phyloP scores from a whole-genome alignment of 2,797 vertebrate species.

The Chelon auratus region DNA sequence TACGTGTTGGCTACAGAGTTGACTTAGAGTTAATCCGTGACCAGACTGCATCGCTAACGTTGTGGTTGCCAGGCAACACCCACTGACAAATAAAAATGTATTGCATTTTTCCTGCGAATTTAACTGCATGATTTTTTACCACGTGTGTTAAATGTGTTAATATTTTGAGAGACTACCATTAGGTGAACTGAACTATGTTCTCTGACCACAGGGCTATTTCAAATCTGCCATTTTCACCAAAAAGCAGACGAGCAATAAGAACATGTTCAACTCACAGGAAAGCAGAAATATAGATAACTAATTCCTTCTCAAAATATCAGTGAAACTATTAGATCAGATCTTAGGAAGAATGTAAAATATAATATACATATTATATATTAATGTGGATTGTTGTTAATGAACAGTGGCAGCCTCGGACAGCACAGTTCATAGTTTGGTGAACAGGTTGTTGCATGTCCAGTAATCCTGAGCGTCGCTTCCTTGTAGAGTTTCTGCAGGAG shows the following conservation, averaged over 20 bases:
- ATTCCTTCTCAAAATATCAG: neutral
- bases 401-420: conserved; percentile 22
- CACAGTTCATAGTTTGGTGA: conserved; percentile 4
- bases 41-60: conserved; percentile 8
- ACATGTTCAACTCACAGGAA: neutral
- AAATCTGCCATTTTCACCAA: neutral
- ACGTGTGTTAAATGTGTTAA: neutral
- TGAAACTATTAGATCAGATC: neutral
- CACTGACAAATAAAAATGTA: neutral
- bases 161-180: neutral
- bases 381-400: conserved; percentile 27
- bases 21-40: conserved; percentile 20
- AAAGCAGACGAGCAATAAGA: neutral
- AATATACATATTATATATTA: conserved; percentile 32
- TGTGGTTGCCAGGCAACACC: conserved; percentile 2
- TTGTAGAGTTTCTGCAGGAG: neutral
- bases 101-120: neutral
- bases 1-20: neutral
- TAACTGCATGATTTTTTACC: neutral
- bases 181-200: neutral
- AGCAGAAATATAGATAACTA: neutral
- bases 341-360: neutral
- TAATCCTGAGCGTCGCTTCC: conserved; percentile 36
- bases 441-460: conserved; percentile 10
- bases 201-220: neutral